Percentiles rank a stretch among this genome's conserved stretches.
phyloP scores from a whole-genome alignment of 2,113 vertebrate genomes.

The Ivindomyrus marchei region DNA sequence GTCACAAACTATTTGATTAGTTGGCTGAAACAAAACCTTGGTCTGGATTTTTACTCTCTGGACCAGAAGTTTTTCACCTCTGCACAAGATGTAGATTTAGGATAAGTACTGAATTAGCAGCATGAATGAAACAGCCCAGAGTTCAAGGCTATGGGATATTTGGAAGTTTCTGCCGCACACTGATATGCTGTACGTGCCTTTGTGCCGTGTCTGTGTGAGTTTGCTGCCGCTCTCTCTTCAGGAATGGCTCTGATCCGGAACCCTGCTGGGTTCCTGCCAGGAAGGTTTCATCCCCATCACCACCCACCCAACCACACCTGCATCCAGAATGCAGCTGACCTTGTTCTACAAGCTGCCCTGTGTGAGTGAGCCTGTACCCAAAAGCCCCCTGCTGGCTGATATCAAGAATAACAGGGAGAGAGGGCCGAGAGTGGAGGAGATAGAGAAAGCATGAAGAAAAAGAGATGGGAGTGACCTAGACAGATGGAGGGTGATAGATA shows the following conservation, averaged over 20 bases:
- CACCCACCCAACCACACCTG: not conserved
- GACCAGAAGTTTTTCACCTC: not conserved
- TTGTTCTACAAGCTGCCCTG: constrained; percentile 37
- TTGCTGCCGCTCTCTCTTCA: not conserved
- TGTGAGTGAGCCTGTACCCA: not conserved
- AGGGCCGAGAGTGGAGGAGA: constrained; percentile 34
- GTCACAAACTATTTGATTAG: not conserved
- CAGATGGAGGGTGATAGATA: not conserved
- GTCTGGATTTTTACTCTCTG: not conserved
- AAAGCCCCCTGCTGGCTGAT: constrained; percentile 53
- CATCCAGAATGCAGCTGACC: constrained; percentile 6
- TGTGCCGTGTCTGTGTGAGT: not conserved
- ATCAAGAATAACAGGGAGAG: constrained; percentile 35
- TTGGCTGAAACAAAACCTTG: not conserved
- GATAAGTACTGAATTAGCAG: not conserved
- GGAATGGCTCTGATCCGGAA: not conserved
- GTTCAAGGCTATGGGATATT: not conserved
- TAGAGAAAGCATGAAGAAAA: not conserved
- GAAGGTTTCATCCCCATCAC: not conserved
- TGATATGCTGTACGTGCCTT: not conserved
- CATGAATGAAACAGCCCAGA: not conserved
- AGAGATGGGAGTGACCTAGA: not conserved
- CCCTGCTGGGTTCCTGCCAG: not conserved
- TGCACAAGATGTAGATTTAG: not conserved
- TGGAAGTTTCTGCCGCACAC: not conserved